These are phyloP conservation scores for Venustoraphidia nigricollis DNA, from an alignment of 2,888 invertebrate species.

Conservation along the genomic window DNA sequence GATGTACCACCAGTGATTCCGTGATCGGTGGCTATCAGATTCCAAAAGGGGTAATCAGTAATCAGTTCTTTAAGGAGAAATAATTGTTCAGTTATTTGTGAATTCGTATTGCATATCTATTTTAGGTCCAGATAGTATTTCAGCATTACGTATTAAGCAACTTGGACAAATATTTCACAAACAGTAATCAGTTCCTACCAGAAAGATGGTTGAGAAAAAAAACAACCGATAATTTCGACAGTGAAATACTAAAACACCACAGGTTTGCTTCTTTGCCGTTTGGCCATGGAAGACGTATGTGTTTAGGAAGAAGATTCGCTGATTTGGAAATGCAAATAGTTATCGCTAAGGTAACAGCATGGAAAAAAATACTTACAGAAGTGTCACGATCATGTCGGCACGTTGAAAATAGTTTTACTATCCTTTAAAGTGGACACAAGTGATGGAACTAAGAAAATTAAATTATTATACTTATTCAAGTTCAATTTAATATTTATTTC, in stretches of 20 bases:
- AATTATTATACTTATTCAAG: too few species aligned
- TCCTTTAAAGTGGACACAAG: too few species aligned
- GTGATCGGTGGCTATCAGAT: conserved; percentile 56
- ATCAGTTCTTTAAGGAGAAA: too few species aligned
- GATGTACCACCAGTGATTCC: conserved; percentile 53
- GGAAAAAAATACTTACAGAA: too few species aligned
- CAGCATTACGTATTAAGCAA: conserved; percentile 56
- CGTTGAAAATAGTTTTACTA: too few species aligned
- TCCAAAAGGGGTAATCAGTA: conserved; percentile 53
- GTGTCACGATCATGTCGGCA: too few species aligned
- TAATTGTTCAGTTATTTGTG: background rate
- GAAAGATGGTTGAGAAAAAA: conserved; percentile 53
- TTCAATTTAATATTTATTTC: too few species aligned
- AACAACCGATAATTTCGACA: conserved; percentile 8
- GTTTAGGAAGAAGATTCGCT: conserved; percentile 57
- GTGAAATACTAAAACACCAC: conserved; percentile 27
- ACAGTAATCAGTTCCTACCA: conserved; percentile 47
- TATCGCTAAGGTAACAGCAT: conserved; percentile 39
- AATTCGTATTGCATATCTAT: conserved; percentile 11
- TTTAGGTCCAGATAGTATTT: conserved; percentile 58
- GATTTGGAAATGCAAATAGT: conserved; percentile 59
- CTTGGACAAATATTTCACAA: conserved; percentile 45
- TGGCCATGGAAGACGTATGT: conserved; percentile 57
- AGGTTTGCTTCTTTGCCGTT: conserved; percentile 65
- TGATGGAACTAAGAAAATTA: too few species aligned